A percentile compares a stretch with the other conserved stretches of the same genome.
Conservation (phyloP, 2,113 vertebrate genomes). For the Vireo altiloquus region DNA sequence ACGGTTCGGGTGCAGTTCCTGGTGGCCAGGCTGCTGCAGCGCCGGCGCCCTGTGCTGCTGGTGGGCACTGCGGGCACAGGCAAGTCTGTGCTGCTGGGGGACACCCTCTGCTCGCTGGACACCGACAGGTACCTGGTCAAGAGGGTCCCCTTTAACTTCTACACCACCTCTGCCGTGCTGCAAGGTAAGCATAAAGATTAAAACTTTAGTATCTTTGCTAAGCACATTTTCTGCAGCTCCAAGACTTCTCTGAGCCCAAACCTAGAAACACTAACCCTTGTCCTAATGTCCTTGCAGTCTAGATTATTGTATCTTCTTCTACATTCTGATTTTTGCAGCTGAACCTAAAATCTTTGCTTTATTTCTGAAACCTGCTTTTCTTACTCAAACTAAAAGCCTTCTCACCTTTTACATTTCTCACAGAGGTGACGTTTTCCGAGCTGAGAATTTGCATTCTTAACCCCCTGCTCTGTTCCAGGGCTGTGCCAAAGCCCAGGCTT, state of each 20-base stretch:
- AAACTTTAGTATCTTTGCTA: too few relatives aligned
- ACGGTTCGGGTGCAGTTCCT: conserved; percentile 87
- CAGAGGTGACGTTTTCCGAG: background rate
- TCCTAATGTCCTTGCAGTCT: too few relatives aligned
- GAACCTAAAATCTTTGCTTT: too few relatives aligned
- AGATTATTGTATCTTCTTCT: too few relatives aligned
- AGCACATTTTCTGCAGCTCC: too few relatives aligned
- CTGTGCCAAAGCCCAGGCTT: background rate
- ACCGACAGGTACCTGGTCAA: conserved; percentile 80
- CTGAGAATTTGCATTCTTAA: background rate
- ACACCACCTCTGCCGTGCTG: conserved; percentile 92
- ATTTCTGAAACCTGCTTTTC: too few relatives aligned
- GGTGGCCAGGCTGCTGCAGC: conserved; percentile 81
- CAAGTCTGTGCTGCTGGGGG: conserved; percentile 87
- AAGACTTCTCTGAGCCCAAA: too few relatives aligned
- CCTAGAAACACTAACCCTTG: too few relatives aligned
- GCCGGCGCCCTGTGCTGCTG: conserved; percentile 82
- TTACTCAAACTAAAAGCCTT: too few relatives aligned
- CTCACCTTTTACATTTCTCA: too few relatives aligned
- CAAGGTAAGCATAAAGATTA: conserved; percentile 78
- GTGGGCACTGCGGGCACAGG: conserved; percentile 87
- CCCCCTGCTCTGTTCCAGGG: background rate
- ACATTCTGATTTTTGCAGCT: too few relatives aligned
- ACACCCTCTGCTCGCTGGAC: conserved; percentile 82
- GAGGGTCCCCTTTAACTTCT: conserved; percentile 92